Evolutionary conservation across 2,888 invertebrate genomes (phyloP), one percentile per base, ranked within the genome.

Genomic region (Lamproptera curius): DNA sequence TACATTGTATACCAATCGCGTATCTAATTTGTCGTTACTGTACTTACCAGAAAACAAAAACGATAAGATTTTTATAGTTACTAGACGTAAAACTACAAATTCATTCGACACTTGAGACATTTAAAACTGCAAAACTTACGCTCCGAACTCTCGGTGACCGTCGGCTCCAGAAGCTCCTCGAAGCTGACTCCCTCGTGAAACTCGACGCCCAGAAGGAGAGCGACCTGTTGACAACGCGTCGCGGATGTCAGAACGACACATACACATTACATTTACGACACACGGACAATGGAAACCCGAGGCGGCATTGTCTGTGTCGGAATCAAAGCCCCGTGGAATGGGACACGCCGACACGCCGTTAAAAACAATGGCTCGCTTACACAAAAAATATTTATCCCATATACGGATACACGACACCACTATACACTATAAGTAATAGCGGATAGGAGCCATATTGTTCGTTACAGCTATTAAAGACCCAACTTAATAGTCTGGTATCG

Each of bases 111-210:
- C 13, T 16, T n/a, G 20, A 38, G 6, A 13, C 2, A 38, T 38
- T 20, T 9, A 20, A 9, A 15, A n/a, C 1, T 17, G 2, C 10
- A 17, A 6, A 9, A 62, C 81, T 73, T 58, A 86, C 88, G 78
- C 72, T 84, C 86, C 23, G 73, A 72, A 51, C 76, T 77, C 50
- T 72, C 68, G 13, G 70, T 63, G 6, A 91, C 77, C 57, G 88
- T 85, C 65, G 98, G 98, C 71, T 95, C 94, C 31, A 96, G 74
- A 11, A 98, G 81, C 44, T 92, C 91, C 65, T 96, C 95, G 74
- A 98, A 99, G 58, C 95, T 92, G 40, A 98, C 94, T 64, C 94
- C 96, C 67, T 97, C 97, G 73, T 98, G 96, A 45, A 99, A 91
- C 79, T 99, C 98, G 2, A 99, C 97, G 1, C 99, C 99, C 31